phyloP scores from a whole-genome alignment of 2,888 invertebrate species.

The Muschampia staudingeri region DNA sequence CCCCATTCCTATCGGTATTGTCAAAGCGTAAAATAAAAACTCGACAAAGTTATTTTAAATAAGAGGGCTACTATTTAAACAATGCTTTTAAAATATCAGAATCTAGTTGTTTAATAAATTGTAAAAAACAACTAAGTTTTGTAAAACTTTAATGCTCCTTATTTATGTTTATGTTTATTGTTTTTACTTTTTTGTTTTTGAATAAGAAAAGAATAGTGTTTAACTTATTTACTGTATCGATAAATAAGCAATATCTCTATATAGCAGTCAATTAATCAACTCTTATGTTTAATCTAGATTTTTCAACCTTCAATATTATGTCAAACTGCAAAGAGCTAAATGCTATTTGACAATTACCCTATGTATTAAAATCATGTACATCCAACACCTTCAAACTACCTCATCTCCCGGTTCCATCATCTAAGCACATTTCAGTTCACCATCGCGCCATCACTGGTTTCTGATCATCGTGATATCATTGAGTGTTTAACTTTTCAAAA shows the following conservation, averaged over 20 bases:
- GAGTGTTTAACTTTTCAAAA: conserved; percentile 63
- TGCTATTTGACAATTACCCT: background rate
- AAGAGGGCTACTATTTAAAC: no score
- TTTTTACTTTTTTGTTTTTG: no score
- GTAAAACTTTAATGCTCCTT: no score
- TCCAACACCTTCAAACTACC: background rate
- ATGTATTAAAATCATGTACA: background rate
- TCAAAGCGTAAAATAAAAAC: background rate
- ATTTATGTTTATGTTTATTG: no score
- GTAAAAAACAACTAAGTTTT: no score
- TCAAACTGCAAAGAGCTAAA: background rate
- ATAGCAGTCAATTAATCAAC: background rate
- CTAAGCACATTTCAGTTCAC: conserved; percentile 30
- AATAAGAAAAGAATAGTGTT: no score
- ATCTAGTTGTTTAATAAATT: no score
- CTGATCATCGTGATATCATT: conserved; percentile 63
- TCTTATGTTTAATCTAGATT: background rate
- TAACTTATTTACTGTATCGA: no score
- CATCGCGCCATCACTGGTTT: conserved; percentile 64
- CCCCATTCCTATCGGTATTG: background rate
- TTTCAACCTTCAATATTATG: background rate
- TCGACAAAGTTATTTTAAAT: no score
- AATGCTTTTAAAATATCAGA: no score
- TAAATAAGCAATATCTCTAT: background rate
- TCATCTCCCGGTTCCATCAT: background rate